These are phyloP conservation scores for Aleiodes testaceus DNA, from an alignment of 2,888 invertebrate species.

Conservation along the genomic window DNA sequence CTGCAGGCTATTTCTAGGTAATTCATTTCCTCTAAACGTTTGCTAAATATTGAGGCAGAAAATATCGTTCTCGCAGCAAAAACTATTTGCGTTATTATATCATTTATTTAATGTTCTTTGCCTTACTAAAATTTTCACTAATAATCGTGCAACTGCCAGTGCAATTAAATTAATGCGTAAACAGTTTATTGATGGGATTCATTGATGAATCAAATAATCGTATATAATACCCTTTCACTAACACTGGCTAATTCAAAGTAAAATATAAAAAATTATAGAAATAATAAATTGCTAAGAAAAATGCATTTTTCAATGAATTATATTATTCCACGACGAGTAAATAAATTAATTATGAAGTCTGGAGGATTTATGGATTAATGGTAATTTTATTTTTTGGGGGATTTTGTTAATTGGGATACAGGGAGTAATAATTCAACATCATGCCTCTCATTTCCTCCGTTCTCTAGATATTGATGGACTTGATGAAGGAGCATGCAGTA, in stretches of 20 bases:
- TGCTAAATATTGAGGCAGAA: not conserved
- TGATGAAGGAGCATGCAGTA: slow-evolving; percentile 53
- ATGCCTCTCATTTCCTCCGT: slow-evolving; percentile 52
- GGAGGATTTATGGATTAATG: no score
- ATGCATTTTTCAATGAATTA: no score
- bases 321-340: no score
- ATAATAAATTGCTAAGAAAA: no score
- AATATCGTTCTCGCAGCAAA: not conserved
- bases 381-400: not conserved
- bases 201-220: not conserved
- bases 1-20: not conserved
- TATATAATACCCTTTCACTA: no score
- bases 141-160: slow-evolving; percentile 25
- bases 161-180: slow-evolving; percentile 6
- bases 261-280: no score
- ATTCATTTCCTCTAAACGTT: not conserved
- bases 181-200: not conserved
- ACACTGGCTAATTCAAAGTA: no score
- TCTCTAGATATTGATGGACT: slow-evolving; percentile 49
- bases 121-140: not conserved
- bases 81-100: not conserved
- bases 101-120: not conserved
- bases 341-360: no score
- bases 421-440: slow-evolving; percentile 52
- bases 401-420: slow-evolving; percentile 38